Percentiles rank a stretch among this genome's conserved stretches.
phyloP scores from a whole-genome alignment of 2,888 invertebrate genomes.

The Osedax fenrisi region DNA sequence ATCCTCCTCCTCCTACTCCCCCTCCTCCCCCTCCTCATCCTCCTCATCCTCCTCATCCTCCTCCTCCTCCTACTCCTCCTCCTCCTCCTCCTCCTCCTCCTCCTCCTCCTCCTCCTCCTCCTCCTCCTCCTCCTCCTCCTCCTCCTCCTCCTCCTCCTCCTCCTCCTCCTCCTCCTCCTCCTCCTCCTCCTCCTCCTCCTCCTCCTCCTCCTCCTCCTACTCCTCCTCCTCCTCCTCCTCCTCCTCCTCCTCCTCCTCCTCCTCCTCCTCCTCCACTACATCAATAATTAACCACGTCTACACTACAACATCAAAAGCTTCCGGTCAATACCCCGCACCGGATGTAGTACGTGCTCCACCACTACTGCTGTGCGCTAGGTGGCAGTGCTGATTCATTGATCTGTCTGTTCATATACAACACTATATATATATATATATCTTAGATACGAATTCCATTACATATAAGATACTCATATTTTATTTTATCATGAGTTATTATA shows the following conservation, averaged over 20 bases:
- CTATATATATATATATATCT: too few species aligned
- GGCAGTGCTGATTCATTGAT: too few species aligned
- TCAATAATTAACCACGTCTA: background rate
- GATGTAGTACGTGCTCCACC: too few species aligned
- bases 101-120: constrained; percentile 6
- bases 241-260: background rate
- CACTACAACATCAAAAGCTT: background rate
- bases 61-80: background rate
- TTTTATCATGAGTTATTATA: too few species aligned
- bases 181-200: constrained; percentile 22
- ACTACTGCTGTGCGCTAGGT: too few species aligned
- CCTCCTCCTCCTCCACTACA: background rate
- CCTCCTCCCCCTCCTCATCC: background rate
- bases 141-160: constrained; percentile 3
- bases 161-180: constrained; percentile 3
- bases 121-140: background rate
- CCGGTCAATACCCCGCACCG: too few species aligned
- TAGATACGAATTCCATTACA: too few species aligned
- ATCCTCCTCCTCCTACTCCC: background rate
- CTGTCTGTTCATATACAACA: too few species aligned
- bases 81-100: background rate
- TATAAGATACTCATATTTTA: too few species aligned
- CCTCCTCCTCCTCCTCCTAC: background rate
- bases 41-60: background rate
- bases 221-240: background rate